phyloP scores from a whole-genome alignment of 2,888 invertebrate genomes.

The Junonia oenone region DNA sequence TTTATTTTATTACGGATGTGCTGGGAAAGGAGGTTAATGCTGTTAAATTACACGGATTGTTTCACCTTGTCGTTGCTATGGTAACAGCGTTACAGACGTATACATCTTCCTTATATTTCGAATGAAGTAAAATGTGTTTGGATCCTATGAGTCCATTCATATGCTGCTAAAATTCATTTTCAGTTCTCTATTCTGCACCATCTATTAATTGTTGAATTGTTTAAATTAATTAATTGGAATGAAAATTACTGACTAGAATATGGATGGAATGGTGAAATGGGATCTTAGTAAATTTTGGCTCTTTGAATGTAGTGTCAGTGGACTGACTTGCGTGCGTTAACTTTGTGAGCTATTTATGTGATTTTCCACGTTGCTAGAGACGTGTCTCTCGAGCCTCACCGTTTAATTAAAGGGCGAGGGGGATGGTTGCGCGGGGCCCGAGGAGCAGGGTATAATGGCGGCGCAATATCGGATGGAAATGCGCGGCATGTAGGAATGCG shows the following conservation, averaged over 20 bases:
- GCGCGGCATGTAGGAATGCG: constrained; percentile 80
- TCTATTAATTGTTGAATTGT: background rate
- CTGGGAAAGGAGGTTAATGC: constrained; percentile 69
- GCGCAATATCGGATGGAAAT: constrained; percentile 80
- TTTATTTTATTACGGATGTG: constrained; percentile 71
- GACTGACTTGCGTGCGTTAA: constrained; percentile 48
- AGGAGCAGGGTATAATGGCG: constrained; percentile 75
- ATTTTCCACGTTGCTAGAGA: constrained; percentile 71
- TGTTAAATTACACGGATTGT: constrained; percentile 67
- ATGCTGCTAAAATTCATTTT: background rate
- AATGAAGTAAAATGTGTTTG: constrained; percentile 15
- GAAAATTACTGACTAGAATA: background rate
- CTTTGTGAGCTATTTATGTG: constrained; percentile 71
- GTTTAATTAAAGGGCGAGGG: constrained; percentile 79
- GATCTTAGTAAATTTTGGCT: constrained; percentile 10
- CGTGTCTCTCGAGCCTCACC: constrained; percentile 75
- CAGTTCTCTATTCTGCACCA: background rate
- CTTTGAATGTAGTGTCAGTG: constrained; percentile 37
- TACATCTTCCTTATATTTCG: constrained; percentile 3
- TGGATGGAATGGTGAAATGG: background rate
- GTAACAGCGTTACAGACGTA: constrained; percentile 33
- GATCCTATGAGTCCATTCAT: background rate
- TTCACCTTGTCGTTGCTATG: constrained; percentile 60
- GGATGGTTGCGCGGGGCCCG: constrained; percentile 53
- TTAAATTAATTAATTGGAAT: background rate